These are phyloP conservation scores for Sinhomidia bicolor DNA, from an alignment of 2,888 invertebrate genomes.

Conservation along the genomic window DNA sequence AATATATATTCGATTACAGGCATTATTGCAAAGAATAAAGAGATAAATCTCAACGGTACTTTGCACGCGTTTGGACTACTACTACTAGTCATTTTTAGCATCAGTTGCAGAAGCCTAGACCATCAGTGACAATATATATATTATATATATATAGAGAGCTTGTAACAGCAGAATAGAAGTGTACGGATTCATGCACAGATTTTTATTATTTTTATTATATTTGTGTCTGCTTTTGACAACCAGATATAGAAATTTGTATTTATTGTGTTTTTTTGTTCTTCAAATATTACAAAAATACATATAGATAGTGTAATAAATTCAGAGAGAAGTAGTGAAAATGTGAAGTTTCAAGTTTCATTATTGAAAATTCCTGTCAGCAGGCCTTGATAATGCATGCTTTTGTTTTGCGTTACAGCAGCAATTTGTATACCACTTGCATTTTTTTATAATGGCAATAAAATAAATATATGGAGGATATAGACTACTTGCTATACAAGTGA, in stretches of 20 bases:
- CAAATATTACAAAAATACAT: background rate
- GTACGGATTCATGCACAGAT: background rate
- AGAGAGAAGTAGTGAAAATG: background rate
- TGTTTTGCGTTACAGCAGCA: background rate
- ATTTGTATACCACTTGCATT: background rate
- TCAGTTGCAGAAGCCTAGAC: slow-evolving; percentile 10
- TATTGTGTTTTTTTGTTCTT: slow-evolving; percentile 19
- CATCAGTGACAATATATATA: background rate
- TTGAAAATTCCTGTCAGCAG: background rate
- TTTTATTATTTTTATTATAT: no score
- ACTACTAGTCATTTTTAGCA: slow-evolving; percentile 3
- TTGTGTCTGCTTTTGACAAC: slow-evolving; percentile 36
- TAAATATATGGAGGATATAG: no score
- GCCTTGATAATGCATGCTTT: no score
- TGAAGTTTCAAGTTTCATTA: slow-evolving; percentile 51
- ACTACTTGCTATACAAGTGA: no score
- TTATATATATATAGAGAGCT: background rate
- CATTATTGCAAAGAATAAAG: slow-evolving; percentile 32
- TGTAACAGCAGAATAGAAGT: background rate
- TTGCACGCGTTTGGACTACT: background rate
- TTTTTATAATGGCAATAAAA: no score
- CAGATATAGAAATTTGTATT: slow-evolving; percentile 18
- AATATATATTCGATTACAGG: slow-evolving; percentile 16
- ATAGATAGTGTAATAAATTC: background rate
- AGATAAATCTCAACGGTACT: slow-evolving; percentile 38